Percentiles rank a stretch among this genome's conserved stretches.
phyloP scores from a whole-genome alignment of 2,888 invertebrate genomes.

The Gonocerus acuteangulatus region DNA sequence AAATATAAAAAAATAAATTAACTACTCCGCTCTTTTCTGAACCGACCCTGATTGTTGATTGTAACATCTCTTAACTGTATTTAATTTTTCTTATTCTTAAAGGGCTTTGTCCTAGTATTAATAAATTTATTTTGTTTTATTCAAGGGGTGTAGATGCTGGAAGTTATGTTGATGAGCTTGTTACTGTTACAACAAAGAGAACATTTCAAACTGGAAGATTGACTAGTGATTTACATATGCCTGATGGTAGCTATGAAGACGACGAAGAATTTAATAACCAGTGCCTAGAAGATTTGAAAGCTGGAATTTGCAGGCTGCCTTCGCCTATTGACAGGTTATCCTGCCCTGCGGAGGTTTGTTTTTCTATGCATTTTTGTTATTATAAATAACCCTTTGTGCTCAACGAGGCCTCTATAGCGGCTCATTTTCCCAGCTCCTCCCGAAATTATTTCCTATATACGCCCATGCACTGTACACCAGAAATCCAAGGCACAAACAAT shows the following conservation, averaged over 20 bases:
- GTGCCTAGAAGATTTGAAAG: conserved; percentile 33
- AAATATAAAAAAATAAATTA: no score
- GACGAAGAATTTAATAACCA: conserved; percentile 27
- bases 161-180: conserved; percentile 5
- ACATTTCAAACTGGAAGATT: conserved; percentile 1
- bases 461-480: no score
- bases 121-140: no score
- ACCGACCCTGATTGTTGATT: no score
- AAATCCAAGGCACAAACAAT: no score
- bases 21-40: no score
- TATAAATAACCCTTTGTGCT: background rate
- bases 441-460: no score
- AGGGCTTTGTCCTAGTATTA: no score
- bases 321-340: conserved; percentile 6
- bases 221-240: background rate
- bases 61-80: no score
- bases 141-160: conserved; percentile 7
- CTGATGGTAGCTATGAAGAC: conserved; percentile 3
- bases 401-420: no score
- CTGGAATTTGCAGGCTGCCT: conserved; percentile 32
- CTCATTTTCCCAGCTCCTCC: no score
- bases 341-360: conserved; percentile 11
- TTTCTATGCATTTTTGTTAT: background rate
- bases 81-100: no score
- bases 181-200: conserved; percentile 11